Base-by-base conservation (phyloP, 2,797 vertebrate species). In the Siniperca scherzeri region DNA sequence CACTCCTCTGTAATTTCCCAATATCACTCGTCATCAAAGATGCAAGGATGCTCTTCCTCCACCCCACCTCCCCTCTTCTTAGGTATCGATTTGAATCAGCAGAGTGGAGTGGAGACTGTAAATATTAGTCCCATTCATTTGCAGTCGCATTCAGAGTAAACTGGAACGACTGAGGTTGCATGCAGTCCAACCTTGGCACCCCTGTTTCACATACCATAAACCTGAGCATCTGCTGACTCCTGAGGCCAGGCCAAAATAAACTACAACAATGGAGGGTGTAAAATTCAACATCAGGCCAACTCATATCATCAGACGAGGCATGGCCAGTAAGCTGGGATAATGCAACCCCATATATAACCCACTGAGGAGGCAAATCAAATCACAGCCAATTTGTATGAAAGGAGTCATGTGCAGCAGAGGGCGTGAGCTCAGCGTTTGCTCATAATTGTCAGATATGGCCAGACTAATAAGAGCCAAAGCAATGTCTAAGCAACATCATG, bases 311-410 rank as follows among this genome's bases (percentile, higher is more conserved):
- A 70, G 78, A 74, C 5, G 12, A 84, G 83, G 73, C 70, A 53
- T 60, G 72, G 53, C 55, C 71, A 77, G 74, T 71, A 80, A 88
- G 25, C 74, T 38, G 67, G 77, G 33, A 78, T 85, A 85, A 92
- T 85, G 78, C 70, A 78, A n/a, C 46, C 71, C 68, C 87, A 80
- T 90, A 92, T 85, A 82, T 89, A 80, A 79, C 87, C 81, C 84
- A 74, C 78, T 57, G 57, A 91, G 87, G 76, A 77, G 70, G 70
- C 78, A 88, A 91, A 94, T 92, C 84, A 83, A 85, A 92, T 91
- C 89, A 83, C 27, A 65, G 73, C 38, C 81, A 77, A 75, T 85
- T 87, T 89, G 77, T 76, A 82, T 85, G 78, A 91, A 81, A 88
- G 83, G 70, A 91, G 75, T 84, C 74, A 66, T 87, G 87, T 87